Conservation (phyloP, 2,888 invertebrate species). For the Agrotis puta region DNA sequence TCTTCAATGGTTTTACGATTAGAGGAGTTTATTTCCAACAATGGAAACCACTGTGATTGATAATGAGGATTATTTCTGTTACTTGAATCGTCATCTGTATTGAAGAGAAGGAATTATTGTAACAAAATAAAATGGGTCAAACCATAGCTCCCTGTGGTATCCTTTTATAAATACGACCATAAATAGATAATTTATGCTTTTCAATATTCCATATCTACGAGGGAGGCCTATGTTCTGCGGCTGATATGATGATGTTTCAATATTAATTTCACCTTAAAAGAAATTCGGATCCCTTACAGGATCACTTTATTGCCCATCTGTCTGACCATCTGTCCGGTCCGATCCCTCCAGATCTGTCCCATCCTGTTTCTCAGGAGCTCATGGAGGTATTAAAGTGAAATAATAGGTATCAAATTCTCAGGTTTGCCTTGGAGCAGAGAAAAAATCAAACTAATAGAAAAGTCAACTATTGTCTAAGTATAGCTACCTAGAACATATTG, state of each 20-base stretch:
- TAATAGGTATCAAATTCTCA: no score
- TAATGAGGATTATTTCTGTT: not conserved
- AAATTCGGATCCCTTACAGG: no score
- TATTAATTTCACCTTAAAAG: no score
- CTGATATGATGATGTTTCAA: not conserved
- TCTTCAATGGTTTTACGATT: not conserved
- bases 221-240: not conserved
- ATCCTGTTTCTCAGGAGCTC: no score
- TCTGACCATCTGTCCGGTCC: no score
- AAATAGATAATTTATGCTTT: not conserved
- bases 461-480: no score
- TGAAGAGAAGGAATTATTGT: not conserved
- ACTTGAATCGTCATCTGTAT: not conserved
- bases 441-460: no score
- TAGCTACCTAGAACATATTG: no score
- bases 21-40: not conserved
- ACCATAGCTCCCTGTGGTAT: not conserved
- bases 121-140: not conserved
- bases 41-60: not conserved
- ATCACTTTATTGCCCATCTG: no score
- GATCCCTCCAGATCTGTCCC: no score
- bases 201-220: not conserved
- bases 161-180: not conserved
- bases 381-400: no score
- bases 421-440: no score